Percentiles rank a stretch among this genome's conserved stretches.
Conservation (phyloP, 2,113 vertebrate genomes). For the Engraulis encrasicolus region DNA sequence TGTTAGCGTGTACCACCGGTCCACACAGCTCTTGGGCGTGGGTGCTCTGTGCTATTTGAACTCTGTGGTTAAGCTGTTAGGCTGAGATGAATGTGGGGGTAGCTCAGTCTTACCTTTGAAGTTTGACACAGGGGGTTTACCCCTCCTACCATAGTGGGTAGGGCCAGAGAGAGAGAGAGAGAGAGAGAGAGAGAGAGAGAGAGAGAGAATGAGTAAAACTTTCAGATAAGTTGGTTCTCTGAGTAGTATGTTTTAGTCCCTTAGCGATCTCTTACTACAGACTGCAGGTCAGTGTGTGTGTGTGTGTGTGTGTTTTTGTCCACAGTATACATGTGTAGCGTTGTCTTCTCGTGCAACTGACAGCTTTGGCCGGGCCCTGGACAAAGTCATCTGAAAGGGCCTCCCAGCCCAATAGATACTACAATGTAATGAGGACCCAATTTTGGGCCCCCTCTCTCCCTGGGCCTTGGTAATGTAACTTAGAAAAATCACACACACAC, state of each 20-base stretch:
- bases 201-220: conserved; percentile 20
- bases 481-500: no score
- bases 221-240: conserved; percentile 44
- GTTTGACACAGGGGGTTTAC: conserved; percentile 73
- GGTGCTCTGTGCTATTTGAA: conserved; percentile 57
- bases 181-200: conserved; percentile 21
- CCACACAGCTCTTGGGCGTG: conserved; percentile 48
- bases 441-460: no score
- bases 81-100: conserved; percentile 63
- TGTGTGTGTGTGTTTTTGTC: no score
- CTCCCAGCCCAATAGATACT: no score
- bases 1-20: not conserved
- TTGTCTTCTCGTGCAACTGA: no score
- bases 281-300: no score
- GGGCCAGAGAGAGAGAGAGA: conserved; percentile 33
- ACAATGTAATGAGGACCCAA: no score
- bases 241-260: conserved; percentile 24
- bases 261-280: not conserved
- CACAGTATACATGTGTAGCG: no score
- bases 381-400: no score
- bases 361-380: no score
- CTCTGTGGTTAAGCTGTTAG: conserved; percentile 59
- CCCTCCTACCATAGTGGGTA: conserved; percentile 66
- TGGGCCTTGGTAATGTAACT: no score
- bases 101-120: conserved; percentile 75